Evolutionary conservation across 2,888 invertebrate species (phyloP).

Genomic region (Epinotia brunnichana): DNA sequence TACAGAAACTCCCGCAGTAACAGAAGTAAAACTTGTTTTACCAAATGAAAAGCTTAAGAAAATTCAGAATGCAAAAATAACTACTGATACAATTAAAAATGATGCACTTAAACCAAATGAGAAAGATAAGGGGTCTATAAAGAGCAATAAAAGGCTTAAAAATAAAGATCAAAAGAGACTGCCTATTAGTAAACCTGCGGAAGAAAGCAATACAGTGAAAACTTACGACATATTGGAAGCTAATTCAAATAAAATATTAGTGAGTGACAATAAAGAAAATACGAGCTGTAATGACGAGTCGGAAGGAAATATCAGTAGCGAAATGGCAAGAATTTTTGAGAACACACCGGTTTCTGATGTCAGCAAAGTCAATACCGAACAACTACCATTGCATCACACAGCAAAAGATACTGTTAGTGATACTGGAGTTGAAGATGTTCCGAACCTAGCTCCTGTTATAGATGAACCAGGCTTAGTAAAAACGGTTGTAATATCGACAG

Average conservation of each 20-base stretch:
- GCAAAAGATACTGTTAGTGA: constrained; percentile 4
- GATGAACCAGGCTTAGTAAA: constrained; percentile 56
- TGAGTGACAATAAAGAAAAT: constrained; percentile 28
- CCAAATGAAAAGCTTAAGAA: not conserved
- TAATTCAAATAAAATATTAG: not conserved
- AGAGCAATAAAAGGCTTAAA: constrained; percentile 20
- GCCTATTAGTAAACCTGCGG: not conserved
- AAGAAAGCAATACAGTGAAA: not conserved
- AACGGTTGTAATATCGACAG: constrained; percentile 69
- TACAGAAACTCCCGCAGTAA: not conserved
- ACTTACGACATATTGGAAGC: not conserved
- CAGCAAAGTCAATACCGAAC: constrained; percentile 19
- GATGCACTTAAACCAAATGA: constrained; percentile 3
- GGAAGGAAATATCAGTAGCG: constrained; percentile 12
- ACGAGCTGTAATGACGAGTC: not conserved
- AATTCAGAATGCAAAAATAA: not conserved
- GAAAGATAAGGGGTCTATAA: constrained; percentile 12
- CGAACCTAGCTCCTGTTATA: constrained; percentile 34
- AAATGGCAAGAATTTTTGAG: constrained; percentile 25
- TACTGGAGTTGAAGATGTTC: constrained; percentile 13
- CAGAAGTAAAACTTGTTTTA: constrained; percentile 7
- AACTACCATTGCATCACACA: not conserved
- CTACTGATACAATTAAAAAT: constrained; percentile 7
- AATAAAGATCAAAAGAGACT: constrained; percentile 18
- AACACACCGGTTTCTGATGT: constrained; percentile 16